phyloP scores from a whole-genome alignment of 53 echinoderm and acorn worm genomes.

The Crossaster papposus region DNA sequence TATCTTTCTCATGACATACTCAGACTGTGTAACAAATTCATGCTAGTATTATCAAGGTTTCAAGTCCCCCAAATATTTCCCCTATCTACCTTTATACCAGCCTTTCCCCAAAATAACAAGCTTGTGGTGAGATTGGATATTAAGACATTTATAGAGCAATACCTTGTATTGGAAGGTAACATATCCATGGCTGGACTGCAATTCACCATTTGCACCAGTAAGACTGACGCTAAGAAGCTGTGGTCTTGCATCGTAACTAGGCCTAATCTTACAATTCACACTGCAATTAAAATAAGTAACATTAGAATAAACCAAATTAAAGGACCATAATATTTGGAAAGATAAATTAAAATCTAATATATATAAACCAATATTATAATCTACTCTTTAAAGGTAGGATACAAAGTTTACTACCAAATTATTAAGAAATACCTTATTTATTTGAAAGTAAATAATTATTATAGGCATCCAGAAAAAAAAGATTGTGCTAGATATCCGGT shows the following conservation, averaged over 20 bases:
- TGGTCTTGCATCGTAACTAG: background rate
- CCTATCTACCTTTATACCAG: no score
- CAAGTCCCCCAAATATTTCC: no score
- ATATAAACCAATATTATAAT: no score
- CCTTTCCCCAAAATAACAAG: background rate
- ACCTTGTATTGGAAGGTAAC: slow-evolving; percentile 50
- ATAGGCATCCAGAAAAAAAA: no score
- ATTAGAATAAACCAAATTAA: background rate
- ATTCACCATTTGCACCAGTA: slow-evolving; percentile 27
- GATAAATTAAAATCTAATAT: background rate
- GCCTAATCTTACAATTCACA: slow-evolving; percentile 42
- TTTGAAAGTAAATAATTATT: no score
- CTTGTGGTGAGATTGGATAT: background rate
- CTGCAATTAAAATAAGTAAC: background rate
- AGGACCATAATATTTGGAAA: background rate
- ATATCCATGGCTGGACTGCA: slow-evolving; percentile 20
- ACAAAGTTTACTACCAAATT: no score
- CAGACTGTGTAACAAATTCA: no score
- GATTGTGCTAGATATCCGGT: no score
- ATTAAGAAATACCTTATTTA: no score
- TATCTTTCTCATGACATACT: no score
- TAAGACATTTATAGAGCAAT: background rate
- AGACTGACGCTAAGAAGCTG: slow-evolving; percentile 2
- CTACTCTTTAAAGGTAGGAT: no score
- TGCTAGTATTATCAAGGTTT: no score